Evolutionary conservation across 1,140 invertebrate genomes (phyloP).

Genomic region (Zelostemma sp.): DNA sequence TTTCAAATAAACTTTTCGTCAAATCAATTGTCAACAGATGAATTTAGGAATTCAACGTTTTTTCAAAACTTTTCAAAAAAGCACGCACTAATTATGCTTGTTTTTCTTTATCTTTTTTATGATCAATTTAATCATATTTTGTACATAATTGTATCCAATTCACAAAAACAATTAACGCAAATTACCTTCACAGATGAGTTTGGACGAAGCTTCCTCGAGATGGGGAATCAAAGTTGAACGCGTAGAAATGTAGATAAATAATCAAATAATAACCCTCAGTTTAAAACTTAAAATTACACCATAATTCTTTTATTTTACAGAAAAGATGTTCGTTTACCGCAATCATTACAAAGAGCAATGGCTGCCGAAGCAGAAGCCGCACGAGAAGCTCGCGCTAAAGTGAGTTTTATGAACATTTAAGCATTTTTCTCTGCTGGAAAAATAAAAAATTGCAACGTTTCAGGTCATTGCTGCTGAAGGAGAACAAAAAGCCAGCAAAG

Average conservation of each 20-base stretch:
- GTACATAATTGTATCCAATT: not conserved
- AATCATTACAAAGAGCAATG: slow-evolving; percentile 91
- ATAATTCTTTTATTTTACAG: slow-evolving; percentile 70
- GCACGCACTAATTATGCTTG: no score
- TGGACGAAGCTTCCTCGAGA: slow-evolving; percentile 94
- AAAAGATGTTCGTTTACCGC: slow-evolving; percentile 91
- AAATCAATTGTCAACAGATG: no score
- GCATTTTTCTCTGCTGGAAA: not conserved
- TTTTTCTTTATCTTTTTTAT: no score
- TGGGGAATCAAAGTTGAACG: slow-evolving; percentile 98
- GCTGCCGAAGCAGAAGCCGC: slow-evolving; percentile 92
- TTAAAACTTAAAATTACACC: slow-evolving; percentile 9
- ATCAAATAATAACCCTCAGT: no score
- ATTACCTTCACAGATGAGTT: slow-evolving; percentile 73
- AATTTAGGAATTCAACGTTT: no score
- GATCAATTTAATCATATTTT: not conserved
- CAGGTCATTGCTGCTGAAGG: slow-evolving; percentile 87
- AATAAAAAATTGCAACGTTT: not conserved
- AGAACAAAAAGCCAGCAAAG: slow-evolving; percentile 90
- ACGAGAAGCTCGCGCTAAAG: slow-evolving; percentile 82
- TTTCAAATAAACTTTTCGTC: no score
- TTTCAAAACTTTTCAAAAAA: no score
- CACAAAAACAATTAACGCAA: slow-evolving; percentile 4
- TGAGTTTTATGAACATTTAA: slow-evolving; percentile 55
- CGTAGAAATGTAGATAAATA: slow-evolving; percentile 90